A percentile compares a stretch with the other conserved stretches of the same genome.
phyloP scores from a whole-genome alignment of 2,113 vertebrate species.

The Serinus canaria region DNA sequence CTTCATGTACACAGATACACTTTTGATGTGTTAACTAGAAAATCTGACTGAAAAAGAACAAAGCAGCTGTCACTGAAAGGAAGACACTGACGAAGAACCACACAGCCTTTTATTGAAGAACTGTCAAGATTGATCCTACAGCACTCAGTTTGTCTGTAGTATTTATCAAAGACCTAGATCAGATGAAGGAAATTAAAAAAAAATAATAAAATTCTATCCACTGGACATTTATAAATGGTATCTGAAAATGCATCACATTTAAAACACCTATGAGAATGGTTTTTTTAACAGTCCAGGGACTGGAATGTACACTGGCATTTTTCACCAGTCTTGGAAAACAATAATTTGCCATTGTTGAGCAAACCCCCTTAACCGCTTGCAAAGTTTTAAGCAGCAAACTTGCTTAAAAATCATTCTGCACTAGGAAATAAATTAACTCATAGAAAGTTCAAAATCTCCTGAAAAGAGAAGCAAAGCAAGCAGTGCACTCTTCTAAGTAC shows the following conservation, averaged over 20 bases:
- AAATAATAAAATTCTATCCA: slow-evolving; percentile 67
- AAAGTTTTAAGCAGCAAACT: neutral
- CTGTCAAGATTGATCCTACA: slow-evolving; percentile 82
- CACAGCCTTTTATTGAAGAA: slow-evolving; percentile 89
- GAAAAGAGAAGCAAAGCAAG: neutral
- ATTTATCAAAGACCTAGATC: slow-evolving; percentile 82
- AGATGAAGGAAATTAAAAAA: slow-evolving; percentile 81
- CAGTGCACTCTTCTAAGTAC: neutral
- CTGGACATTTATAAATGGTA: slow-evolving; percentile 76
- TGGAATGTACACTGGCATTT: neutral
- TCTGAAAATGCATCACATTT: slow-evolving; percentile 70
- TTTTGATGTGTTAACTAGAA: slow-evolving; percentile 94
- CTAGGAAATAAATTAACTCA: neutral
- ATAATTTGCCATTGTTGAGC: neutral
- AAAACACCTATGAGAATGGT: slow-evolving; percentile 50
- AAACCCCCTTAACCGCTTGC: neutral
- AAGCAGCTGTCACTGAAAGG: slow-evolving; percentile 89
- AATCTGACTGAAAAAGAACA: slow-evolving; percentile 90
- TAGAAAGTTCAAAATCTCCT: neutral
- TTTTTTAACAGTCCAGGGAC: slow-evolving; percentile 35
- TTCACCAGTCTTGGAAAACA: slow-evolving; percentile 13
- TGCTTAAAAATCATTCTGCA: neutral
- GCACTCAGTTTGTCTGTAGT: slow-evolving; percentile 80
- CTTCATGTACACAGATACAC: slow-evolving; percentile 82
- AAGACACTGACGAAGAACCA: slow-evolving; percentile 87